A percentile compares a stretch with the other conserved stretches of the same genome.
These are phyloP conservation scores for Dysidea cf. avara DNA, from an alignment of 37 sponge, comb jelly and placozoan genomes.

Conservation along the genomic window DNA sequence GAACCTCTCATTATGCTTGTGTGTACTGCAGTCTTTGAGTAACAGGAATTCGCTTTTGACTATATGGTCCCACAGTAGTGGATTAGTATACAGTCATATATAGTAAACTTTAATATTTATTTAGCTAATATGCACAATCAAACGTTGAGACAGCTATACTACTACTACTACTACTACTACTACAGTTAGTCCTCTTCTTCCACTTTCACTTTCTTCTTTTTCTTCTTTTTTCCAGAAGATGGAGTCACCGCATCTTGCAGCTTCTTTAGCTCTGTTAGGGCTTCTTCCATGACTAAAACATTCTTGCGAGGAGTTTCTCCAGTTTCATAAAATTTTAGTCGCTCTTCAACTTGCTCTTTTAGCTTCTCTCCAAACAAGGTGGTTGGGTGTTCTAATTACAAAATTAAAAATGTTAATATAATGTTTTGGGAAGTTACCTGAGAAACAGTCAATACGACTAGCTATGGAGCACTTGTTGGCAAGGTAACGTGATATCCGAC, in stretches of 20 bases:
- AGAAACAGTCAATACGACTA: constrained; percentile 93
- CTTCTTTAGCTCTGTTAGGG: constrained; percentile 57
- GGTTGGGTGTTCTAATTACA: constrained; percentile 66
- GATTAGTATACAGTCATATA: too few species aligned
- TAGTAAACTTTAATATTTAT: too few species aligned
- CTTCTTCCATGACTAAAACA: constrained; percentile 95
- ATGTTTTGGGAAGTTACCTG: constrained; percentile 45
- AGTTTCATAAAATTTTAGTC: constrained; percentile 93
- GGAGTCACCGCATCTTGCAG: constrained; percentile 14
- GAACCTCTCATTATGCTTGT: too few species aligned
- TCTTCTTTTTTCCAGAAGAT: constrained; percentile 62
- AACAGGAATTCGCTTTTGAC: too few species aligned
- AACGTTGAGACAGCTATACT: too few species aligned
- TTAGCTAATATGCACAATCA: too few species aligned
- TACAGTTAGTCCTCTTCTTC: constrained; percentile 4
- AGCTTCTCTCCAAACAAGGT: constrained; percentile 91
- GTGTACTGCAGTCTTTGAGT: too few species aligned
- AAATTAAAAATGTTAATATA: not conserved
- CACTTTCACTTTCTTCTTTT: constrained; percentile 63
- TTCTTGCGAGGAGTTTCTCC: constrained; percentile 90
- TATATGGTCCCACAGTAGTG: too few species aligned
- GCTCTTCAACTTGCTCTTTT: constrained; percentile 93
- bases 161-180: too few species aligned
- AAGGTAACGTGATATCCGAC: constrained; percentile 92
- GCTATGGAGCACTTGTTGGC: constrained; percentile 99